Evolutionary conservation across 2,113 vertebrate genomes (phyloP).

Genomic region (Lontra canadensis): DNA sequence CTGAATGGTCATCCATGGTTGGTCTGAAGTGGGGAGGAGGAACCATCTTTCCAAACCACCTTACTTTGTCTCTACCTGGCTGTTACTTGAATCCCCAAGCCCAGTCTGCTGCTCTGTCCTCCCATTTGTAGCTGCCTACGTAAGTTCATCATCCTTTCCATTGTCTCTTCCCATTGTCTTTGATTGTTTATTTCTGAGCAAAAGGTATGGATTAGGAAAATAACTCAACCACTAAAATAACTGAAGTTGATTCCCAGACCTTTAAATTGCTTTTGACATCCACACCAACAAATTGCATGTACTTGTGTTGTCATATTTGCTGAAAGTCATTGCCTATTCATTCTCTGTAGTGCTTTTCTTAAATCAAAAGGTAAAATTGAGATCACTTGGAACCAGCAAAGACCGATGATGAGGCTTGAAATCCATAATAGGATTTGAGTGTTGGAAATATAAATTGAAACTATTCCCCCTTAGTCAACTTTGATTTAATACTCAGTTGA

Average conservation of each 20-base stretch:
- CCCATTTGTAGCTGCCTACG: not conserved
- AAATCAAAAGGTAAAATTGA: not conserved
- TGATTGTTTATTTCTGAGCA: conserved; percentile 43
- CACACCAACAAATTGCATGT: not conserved
- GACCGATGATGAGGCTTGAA: conserved; percentile 30
- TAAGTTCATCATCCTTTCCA: not conserved
- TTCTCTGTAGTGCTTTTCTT: conserved; percentile 28
- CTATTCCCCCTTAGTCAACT: conserved; percentile 8
- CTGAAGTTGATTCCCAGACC: conserved; percentile 17
- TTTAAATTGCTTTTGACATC: not conserved
- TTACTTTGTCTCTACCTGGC: not conserved
- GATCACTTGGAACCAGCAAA: conserved; percentile 32
- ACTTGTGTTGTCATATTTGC: not conserved
- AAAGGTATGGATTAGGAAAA: conserved; percentile 1
- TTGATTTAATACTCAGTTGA: not conserved
- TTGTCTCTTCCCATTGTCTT: conserved; percentile 40
- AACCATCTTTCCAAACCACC: not conserved
- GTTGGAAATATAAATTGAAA: conserved; percentile 50
- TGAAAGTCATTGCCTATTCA: not conserved
- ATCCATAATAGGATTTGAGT: conserved; percentile 23
- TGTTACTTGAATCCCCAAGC: not conserved
- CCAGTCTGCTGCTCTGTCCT: not conserved
- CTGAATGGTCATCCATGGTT: not conserved
- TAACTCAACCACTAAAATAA: not conserved
- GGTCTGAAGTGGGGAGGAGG: not conserved